Conservation (phyloP, 2,113 vertebrate species). For the Phocoena sinus region DNA sequence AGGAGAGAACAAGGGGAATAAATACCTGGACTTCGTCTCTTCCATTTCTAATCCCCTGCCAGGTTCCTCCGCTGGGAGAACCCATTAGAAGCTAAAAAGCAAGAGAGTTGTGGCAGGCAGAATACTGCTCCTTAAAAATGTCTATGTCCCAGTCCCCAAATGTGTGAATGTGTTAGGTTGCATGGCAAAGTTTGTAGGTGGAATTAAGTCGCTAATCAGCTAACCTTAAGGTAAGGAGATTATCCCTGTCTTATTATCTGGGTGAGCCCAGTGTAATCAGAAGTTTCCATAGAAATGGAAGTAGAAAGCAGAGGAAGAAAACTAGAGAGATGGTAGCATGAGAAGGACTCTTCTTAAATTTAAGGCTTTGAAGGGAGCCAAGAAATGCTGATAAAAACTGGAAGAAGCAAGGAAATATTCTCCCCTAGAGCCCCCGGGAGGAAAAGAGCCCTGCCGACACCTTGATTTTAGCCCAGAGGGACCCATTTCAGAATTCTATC, state of each 20-base stretch:
- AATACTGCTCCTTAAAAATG: not conserved
- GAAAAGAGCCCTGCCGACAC: accelerated
- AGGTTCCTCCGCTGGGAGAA: not conserved
- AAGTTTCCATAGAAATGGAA: not conserved
- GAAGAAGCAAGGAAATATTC: not conserved
- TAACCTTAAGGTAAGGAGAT: not conserved
- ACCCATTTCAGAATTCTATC: not conserved
- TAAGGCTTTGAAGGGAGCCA: not conserved
- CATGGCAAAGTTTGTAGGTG: not conserved
- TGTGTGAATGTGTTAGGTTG: not conserved
- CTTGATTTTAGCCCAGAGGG: not conserved
- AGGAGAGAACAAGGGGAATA: not conserved
- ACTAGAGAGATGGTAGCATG: not conserved
- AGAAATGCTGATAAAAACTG: not conserved
- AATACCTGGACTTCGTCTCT: not conserved
- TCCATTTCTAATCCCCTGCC: not conserved
- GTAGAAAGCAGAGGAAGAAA: not conserved
- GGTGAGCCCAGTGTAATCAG: not conserved
- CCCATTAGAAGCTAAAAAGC: not conserved
- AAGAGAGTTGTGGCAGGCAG: no score
- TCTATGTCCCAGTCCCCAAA: not conserved
- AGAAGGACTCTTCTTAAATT: not conserved
- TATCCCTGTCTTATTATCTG: not conserved
- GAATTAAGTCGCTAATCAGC: not conserved
- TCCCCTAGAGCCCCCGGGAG: not conserved